Evolutionary conservation across 2,888 invertebrate species (phyloP).

Genomic region (Caenorhabditis panamensis): DNA sequence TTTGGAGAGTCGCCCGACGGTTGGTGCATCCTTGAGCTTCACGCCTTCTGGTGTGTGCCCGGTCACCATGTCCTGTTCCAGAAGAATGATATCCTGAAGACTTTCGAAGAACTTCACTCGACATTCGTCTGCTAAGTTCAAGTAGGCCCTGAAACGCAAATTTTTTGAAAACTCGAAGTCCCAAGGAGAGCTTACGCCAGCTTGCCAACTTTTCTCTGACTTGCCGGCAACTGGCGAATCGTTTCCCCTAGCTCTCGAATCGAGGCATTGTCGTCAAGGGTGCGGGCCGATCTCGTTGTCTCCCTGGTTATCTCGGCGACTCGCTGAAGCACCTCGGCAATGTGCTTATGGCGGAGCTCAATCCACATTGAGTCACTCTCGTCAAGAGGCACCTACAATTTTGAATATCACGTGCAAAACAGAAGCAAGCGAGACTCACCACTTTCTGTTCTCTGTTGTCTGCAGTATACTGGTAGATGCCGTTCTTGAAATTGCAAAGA

Average conservation of each 20-base stretch:
- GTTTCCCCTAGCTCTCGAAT: slow-evolving; percentile 16
- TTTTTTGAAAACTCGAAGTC: neutral
- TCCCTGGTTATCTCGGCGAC: slow-evolving; percentile 21
- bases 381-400: slow-evolving; percentile 23
- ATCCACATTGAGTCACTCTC: slow-evolving; percentile 32
- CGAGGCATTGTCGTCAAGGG: neutral
- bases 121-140: slow-evolving; percentile 28
- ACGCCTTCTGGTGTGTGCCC: slow-evolving; percentile 32
- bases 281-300: neutral
- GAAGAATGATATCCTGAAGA: slow-evolving; percentile 29
- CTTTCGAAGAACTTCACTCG: slow-evolving; percentile 8
- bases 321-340: slow-evolving; percentile 25
- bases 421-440: neutral
- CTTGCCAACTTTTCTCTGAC: slow-evolving; percentile 20
- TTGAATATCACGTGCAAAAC: neutral
- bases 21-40: slow-evolving; percentile 20
- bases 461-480: slow-evolving; percentile 14
- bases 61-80: slow-evolving; percentile 56
- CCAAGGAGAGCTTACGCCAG: slow-evolving; percentile 5
- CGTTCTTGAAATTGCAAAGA: slow-evolving; percentile 17
- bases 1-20: slow-evolving; percentile 24
- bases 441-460: slow-evolving; percentile 1
- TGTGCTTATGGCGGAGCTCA: slow-evolving; percentile 43
- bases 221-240: slow-evolving; percentile 24
- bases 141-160: slow-evolving; percentile 8